Base-by-base conservation (phyloP, 2,888 invertebrate species). In the Clanis bilineata region DNA sequence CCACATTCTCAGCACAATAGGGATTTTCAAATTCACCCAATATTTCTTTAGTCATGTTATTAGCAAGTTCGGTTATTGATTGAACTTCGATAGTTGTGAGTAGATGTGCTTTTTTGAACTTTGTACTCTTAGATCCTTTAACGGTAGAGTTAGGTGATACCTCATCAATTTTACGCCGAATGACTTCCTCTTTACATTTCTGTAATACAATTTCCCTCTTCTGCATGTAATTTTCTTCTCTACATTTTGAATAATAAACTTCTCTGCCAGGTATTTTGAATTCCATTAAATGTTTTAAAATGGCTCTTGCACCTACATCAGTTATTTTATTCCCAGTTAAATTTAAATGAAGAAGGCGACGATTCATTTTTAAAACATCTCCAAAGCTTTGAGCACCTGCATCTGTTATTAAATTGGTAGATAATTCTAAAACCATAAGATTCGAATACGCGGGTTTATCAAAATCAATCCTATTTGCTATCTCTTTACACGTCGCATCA, bases 301-400 rank as follows among this genome's bases (percentile, higher is more conserved):
- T 73, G n/a, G 61, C 59, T n/a, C 2, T 15, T 1, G 77, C 75
- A 3, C 86, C 87, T 3, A 12, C 51, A 56, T 82, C 80, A 10
- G 79, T 74, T 9, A 88, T 77, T 28, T 58, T 60, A 59, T 87
- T 88, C 23, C 75, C 80, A 3, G 81, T 72, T 59, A 87, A 64
- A 71, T 82, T 83, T 4, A 88, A 68, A 65, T 87, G 77, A 9
- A 78, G 6, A 6, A 88, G 68, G 12, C 63, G 64, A 22, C 86
- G 77, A 62, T 88, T 88, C 10, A 57, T 70, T 66, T 79, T 76
- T 2, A 88, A 65, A 38, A 73, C 66, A n/a, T 72, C 62, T 1
- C 73, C 81, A 1, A 86, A 60, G 4, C 60, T 67, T 38, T 63
- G 56, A 0, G 81, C 84, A 3, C 82, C 86, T 21, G 39, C 36